Conservation (phyloP, 1,140 invertebrate species). For the Brachionus rotundiformis region DNA sequence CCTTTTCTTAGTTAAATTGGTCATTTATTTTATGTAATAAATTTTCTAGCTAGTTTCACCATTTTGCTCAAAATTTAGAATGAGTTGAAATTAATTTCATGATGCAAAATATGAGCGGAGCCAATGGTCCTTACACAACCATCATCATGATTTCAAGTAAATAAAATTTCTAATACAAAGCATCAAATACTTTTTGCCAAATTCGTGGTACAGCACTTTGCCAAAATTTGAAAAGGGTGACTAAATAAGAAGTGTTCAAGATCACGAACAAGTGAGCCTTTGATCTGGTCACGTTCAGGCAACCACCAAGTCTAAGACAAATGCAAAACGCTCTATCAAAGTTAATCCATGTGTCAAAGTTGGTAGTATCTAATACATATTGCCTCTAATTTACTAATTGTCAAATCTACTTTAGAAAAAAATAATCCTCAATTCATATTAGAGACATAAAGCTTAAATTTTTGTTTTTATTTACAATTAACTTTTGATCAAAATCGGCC, state of each 20-base stretch:
- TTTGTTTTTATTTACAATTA: constrained; percentile 30
- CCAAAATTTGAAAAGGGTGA: too few species aligned
- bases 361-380: neutral
- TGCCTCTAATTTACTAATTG: neutral
- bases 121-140: neutral
- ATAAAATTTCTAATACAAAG: too few species aligned
- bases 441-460: neutral
- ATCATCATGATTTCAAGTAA: constrained; percentile 11
- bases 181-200: too few species aligned
- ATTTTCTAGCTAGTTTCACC: neutral
- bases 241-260: neutral
- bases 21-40: constrained; percentile 1
- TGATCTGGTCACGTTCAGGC: neutral
- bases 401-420: neutral
- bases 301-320: neutral
- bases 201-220: too few species aligned
- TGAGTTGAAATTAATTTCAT: neutral
- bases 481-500: neutral
- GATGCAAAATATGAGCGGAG: neutral
- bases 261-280: neutral
- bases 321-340: neutral
- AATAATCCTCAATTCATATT: neutral
- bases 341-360: neutral
- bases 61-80: neutral
- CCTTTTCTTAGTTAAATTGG: neutral